A percentile compares a stretch with the other conserved stretches of the same genome.
Evolutionary conservation across 2,888 invertebrate genomes (phyloP).

Genomic region (Acleris cristana): DNA sequence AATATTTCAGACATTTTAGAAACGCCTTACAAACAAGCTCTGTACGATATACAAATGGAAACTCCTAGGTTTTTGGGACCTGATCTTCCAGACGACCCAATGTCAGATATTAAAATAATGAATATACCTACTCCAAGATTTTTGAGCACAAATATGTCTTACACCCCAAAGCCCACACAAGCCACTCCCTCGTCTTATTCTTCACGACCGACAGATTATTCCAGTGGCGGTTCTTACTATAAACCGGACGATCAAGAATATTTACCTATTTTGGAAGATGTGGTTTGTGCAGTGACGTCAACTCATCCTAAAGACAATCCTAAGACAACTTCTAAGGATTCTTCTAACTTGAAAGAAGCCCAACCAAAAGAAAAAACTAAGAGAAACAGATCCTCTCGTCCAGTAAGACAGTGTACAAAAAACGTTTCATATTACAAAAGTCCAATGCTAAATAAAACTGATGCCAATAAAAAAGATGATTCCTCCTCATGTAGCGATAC

Average conservation of each 20-base stretch:
- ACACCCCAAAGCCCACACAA: slow-evolving; percentile 59
- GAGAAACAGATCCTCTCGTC: slow-evolving; percentile 53
- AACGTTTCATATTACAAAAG: slow-evolving; percentile 72
- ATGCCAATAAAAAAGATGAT: slow-evolving; percentile 48
- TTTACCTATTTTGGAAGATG: slow-evolving; percentile 57
- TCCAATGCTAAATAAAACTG: slow-evolving; percentile 47
- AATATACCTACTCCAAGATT: slow-evolving; percentile 84
- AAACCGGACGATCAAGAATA: slow-evolving; percentile 85
- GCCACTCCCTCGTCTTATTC: slow-evolving; percentile 75
- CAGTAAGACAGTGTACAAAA: slow-evolving; percentile 73
- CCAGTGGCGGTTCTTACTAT: slow-evolving; percentile 85
- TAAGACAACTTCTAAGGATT: slow-evolving; percentile 43
- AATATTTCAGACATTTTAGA: slow-evolving; percentile 81
- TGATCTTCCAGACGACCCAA: slow-evolving; percentile 69
- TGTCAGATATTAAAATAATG: slow-evolving; percentile 83
- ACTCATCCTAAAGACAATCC: slow-evolving; percentile 48
- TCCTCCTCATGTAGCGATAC: slow-evolving; percentile 55
- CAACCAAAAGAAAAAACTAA: slow-evolving; percentile 38
- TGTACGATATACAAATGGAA: slow-evolving; percentile 77
- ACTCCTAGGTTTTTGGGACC: slow-evolving; percentile 82
- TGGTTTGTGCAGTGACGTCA: slow-evolving; percentile 55
- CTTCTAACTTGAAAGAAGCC: slow-evolving; percentile 43
- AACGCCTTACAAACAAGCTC: slow-evolving; percentile 83
- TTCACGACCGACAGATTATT: slow-evolving; percentile 83
- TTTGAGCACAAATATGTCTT: slow-evolving; percentile 64